Evolutionary conservation across 2,888 invertebrate genomes (phyloP).

Genomic region (Argyresthia goedartella): DNA sequence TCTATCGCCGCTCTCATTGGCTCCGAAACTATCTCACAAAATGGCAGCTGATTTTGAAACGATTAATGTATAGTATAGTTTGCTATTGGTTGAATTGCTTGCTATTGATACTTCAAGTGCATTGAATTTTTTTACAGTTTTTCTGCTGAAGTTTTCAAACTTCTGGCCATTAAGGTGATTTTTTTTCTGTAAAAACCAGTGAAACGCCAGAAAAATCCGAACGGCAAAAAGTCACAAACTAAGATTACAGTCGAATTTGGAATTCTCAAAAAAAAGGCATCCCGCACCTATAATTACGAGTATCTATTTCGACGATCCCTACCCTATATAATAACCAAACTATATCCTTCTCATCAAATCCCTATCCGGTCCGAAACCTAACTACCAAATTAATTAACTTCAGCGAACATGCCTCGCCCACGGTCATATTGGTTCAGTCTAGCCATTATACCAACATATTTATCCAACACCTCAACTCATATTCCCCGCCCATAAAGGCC

Average conservation of each 20-base stretch:
- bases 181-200: too few relatives aligned
- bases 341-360: slow-evolving; percentile 40
- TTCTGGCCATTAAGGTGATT: background rate
- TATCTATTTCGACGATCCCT: background rate
- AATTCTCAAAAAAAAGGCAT: too few relatives aligned
- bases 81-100: slow-evolving; percentile 21
- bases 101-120: slow-evolving; percentile 29
- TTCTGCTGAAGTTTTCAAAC: background rate
- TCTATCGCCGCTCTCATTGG: slow-evolving; percentile 40
- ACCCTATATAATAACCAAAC: slow-evolving; percentile 13
- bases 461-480: background rate
- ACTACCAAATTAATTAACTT: slow-evolving; percentile 51
- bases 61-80: slow-evolving; percentile 45
- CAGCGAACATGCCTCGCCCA: slow-evolving; percentile 14
- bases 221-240: background rate
- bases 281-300: background rate
- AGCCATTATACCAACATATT: background rate
- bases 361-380: slow-evolving; percentile 19
- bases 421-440: slow-evolving; percentile 1
- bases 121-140: background rate
- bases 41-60: slow-evolving; percentile 58
- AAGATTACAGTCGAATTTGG: background rate
- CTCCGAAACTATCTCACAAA: slow-evolving; percentile 39
- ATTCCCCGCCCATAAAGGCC: background rate
- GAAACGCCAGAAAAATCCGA: background rate